phyloP scores from a whole-genome alignment of 2,113 vertebrate genomes.

The Platysteira castanea region DNA sequence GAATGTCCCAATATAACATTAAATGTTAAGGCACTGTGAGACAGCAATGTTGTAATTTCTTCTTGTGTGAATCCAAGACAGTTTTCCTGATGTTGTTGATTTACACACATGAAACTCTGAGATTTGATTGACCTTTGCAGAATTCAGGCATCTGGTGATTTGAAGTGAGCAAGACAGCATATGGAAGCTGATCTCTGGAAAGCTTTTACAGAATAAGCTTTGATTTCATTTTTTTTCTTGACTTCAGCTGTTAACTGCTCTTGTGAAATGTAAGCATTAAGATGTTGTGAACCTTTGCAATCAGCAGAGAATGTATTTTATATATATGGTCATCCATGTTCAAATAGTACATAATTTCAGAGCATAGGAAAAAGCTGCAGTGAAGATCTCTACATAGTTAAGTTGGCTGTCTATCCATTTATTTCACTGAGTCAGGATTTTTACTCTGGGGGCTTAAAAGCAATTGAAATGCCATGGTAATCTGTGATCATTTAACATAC shows the following conservation, averaged over 20 bases:
- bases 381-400: neutral
- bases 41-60: neutral
- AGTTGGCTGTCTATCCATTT: neutral
- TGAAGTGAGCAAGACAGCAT: neutral
- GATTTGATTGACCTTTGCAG: neutral
- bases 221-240: neutral
- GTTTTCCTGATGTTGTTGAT: neutral
- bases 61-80: neutral
- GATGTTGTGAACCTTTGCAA: neutral
- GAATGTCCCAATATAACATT: neutral
- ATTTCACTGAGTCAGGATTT: neutral
- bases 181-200: neutral
- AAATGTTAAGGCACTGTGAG: neutral
- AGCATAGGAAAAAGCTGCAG: neutral
- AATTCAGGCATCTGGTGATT: neutral
- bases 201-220: neutral
- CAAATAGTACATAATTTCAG: neutral
- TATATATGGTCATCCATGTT: neutral
- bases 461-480: neutral
- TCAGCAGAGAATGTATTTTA: neutral
- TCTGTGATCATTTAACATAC: neutral
- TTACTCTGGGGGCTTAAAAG: neutral
- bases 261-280: neutral
- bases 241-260: neutral
- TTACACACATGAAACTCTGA: neutral